Evolutionary conservation across 1,140 invertebrate genomes (phyloP), one percentile per base, ranked within the genome.

Genomic region (Drosophila ercepeae): DNA sequence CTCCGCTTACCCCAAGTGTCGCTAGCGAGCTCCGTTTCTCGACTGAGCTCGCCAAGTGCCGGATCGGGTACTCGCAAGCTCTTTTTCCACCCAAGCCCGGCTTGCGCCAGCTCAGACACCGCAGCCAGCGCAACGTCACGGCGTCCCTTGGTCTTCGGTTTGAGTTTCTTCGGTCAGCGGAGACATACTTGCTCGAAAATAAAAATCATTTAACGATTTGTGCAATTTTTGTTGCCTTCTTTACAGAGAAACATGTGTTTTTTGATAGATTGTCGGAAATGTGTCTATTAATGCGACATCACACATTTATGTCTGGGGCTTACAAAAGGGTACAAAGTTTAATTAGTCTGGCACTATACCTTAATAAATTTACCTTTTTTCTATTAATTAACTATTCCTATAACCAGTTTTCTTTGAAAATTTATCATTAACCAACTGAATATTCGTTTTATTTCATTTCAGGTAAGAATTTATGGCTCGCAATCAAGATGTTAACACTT

Each of bases 21-120:
- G 77, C 65, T 79, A 67, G 74, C 82, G 79, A 88, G 83, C 82
- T 88, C 48, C 82, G 82, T 78, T 82, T 75, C 46, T 70, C 78
- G 83, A 88, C 82, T 88, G 82, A 86, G 63, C 73, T 49, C 58
- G 59, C 45, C 69, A 72, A 60, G 39, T 42, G 55, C 36, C 50
- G 48, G 61, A 53, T 45, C 50, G 48, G 42, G 61, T 60, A 71
- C 82, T 88, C 69, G 82, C 77, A 89, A 88, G 82, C 82, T 88
- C 54, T 45, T 39, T 39, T 39, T 39, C 51, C 29, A 36, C 18
- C 29, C 29, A 27, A 36, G 41, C 44, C 16, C 53, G 23, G 13
- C 39, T 27, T 25, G 18, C 55, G 32, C 23, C 55, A 78, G 71
- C 72, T 39, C 36, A 39, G 34, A n/a, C 34, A 13, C 13, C 36